Evolutionary conservation across 2,888 invertebrate species (phyloP), one percentile per base, ranked within the genome.

Genomic region (Tachina lurida): DNA sequence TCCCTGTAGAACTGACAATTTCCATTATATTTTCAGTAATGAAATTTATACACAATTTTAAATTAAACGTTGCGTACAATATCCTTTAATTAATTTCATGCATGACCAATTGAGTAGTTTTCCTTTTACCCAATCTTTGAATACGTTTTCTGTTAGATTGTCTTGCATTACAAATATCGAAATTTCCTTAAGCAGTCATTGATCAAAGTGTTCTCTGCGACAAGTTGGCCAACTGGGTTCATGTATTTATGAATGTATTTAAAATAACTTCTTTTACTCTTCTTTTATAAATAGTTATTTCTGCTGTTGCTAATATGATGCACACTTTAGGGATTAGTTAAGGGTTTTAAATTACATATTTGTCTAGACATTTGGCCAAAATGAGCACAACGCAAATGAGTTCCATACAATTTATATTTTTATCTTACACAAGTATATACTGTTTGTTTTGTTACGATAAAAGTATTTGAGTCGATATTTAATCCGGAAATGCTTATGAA

Each of bases 311-410:
- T 79, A 75, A 71, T 80, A 49, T 49, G 41, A 45, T 76, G 52
- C 86, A 86, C 86, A 86, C 86, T 86, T 86, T 76, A 67, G 56
- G 86, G 86, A 86, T 86, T 86, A 83, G 86, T 71, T 49, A 75
- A 75, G 79, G 86, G 73, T 73, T 83, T 79, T 71, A 83, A 86
- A 80, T 86, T 83, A 31, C 31, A 31, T 31, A 83, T 86, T 82
- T 86, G 86, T 86, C 86, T 86, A 86, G 86, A 86, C 86, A 65
- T 67, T 83, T 78, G 77, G 62, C 73, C 83, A 78, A 83, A 83
- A 19, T 43, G 41, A 83, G 43, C 58, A 67, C 19, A 68, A 54
- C 31, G 47, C 62, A 62, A 67, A 74, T 77, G 67, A 60, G 65
- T 58, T 71, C 19, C 71, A 65, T 43, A 41, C 19, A 63, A 56